phyloP scores from a whole-genome alignment of 2,113 vertebrate species.

The Anarhynchus alexandrinus region DNA sequence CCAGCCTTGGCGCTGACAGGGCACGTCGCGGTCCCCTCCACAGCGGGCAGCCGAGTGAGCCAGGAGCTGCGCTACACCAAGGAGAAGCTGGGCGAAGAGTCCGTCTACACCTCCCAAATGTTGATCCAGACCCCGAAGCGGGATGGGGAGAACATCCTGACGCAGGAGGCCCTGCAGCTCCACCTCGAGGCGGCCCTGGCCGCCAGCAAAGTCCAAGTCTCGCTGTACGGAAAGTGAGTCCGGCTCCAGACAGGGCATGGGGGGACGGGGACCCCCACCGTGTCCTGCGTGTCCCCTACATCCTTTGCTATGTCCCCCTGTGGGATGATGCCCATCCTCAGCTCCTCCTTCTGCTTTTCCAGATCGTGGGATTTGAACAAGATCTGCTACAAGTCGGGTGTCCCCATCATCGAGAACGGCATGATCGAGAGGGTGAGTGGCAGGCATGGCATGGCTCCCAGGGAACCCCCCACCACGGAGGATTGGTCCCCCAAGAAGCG shows the following conservation, averaged over 20 bases:
- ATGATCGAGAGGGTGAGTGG: constrained; percentile 95
- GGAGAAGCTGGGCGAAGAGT: constrained; percentile 96
- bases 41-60: constrained; percentile 94
- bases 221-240: constrained; percentile 97
- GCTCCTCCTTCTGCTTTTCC: background rate
- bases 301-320: rapidly evolving
- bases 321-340: background rate
- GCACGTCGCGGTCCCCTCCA: background rate
- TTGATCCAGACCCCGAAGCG: constrained; percentile 93
- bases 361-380: constrained; percentile 99
- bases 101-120: constrained; percentile 94
- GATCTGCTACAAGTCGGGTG: constrained; percentile 98
- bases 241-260: background rate
- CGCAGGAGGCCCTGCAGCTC: constrained; percentile 87
- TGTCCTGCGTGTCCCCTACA: background rate
- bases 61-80: constrained; percentile 94
- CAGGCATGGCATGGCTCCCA: rapidly evolving
- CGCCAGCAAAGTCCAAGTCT: constrained; percentile 97
- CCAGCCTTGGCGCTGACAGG: background rate
- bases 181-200: constrained; percentile 92
- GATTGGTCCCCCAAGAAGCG: background rate
- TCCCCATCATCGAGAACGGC: constrained; percentile 96
- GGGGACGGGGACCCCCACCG: rapidly evolving
- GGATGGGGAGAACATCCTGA: constrained; percentile 89
- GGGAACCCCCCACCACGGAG: rapidly evolving